phyloP scores from a whole-genome alignment of 2,797 vertebrate species.

The Poeciliopsis infans region DNA sequence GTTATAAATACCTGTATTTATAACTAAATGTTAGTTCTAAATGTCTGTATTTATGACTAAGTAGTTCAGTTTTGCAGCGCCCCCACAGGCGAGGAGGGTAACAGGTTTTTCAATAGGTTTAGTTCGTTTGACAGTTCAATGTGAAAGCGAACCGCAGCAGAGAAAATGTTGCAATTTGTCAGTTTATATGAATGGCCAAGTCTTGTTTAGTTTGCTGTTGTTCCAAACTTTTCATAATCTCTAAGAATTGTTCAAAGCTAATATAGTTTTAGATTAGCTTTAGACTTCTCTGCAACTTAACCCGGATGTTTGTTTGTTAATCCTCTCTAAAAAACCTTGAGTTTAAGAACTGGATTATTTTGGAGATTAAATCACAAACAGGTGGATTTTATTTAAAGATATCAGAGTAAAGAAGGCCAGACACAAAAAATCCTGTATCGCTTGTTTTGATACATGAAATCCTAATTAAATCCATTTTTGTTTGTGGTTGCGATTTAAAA shows the following conservation, averaged over 20 bases:
- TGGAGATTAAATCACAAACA: neutral
- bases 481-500: neutral
- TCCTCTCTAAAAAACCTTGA: neutral
- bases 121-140: too few species aligned
- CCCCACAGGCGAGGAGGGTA: too few species aligned
- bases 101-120: too few species aligned
- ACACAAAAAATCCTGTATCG: neutral
- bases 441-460: neutral
- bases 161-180: too few species aligned
- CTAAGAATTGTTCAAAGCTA: neutral
- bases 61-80: too few species aligned
- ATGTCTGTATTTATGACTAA: too few species aligned
- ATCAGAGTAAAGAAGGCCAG: neutral
- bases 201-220: neutral
- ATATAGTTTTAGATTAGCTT: neutral
- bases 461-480: neutral
- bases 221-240: neutral
- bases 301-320: neutral
- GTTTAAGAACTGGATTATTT: neutral
- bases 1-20: too few species aligned
- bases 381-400: neutral
- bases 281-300: neutral
- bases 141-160: too few species aligned
- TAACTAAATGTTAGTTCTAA: too few species aligned
- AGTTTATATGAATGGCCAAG: neutral